Base-by-base conservation (phyloP, 2,888 invertebrate genomes). In the Leucoma salicis region DNA sequence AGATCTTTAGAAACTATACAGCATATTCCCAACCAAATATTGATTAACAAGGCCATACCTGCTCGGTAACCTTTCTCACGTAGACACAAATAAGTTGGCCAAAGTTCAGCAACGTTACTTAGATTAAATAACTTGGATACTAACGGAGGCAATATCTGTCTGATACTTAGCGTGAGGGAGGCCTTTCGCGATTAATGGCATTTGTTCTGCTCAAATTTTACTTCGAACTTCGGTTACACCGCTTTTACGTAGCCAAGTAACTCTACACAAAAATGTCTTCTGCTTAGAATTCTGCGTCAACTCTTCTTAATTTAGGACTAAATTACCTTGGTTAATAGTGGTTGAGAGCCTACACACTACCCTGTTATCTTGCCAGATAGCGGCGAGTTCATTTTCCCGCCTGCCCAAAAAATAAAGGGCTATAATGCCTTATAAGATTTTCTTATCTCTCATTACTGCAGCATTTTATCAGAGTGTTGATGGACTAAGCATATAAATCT, bases 81-180 rank as follows among this genome's bases (percentile, higher is more conserved):
- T 55, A 55, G 56, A 46, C 42, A 54, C 60, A 53, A 63, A 61
- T 56, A 59, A 63, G 60, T 59, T 59, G 43, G 52, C 39, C 21
- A 44, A 63, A 60, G 55, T 60, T 60, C 46, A 42, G 43, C 53
- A 41, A 47, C 63, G 53, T 63, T 63, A 56, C 63, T 63, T 63
- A 63, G 63, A 61, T 61, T 53, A 61, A 61, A 61, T 61, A 61
- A 61, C 63, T 61, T 61, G 51, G 60, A 52, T 63, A 59, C 51
- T 59, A 56, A 56, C 47, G 52, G 53, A 49, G 45, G 53, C 56
- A 63, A 61, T 61, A 61, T 63, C 60, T 61, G 60, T 63, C 60
- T 45, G 61, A 56, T 51, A 39, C 35, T 39, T 44, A 43, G 51
- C 37, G 34, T 41, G 40, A 35, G 35, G 44, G 60, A 28, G 42